Base-by-base conservation (phyloP, 2,888 invertebrate genomes). In the Malthinus seriepunctatus region DNA sequence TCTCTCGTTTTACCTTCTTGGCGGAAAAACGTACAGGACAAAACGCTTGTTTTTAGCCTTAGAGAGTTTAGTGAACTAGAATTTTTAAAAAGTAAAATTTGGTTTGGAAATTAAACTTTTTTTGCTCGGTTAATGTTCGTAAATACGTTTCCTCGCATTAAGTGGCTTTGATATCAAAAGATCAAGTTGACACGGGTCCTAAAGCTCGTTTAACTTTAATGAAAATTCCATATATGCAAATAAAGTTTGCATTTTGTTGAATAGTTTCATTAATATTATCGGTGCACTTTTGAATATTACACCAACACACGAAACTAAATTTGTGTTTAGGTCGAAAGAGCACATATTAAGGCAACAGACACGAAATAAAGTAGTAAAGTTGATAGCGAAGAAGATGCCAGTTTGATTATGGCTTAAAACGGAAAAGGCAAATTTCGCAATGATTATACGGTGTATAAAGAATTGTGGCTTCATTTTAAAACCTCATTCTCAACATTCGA, bases 371-470 rank as follows among this genome's bases (percentile, higher is more conserved):
- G 23, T 23, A 23, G 23, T 23, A 23, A 23, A 23, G 23, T 23
- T 5, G 23, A 23, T 23, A 5, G 23, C 3, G 23, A 23, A 5
- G 23, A 23, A 23, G 23, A 23, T 23, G 23, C 23, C 23, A 5
- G 23, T 23, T 23, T 23, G 23, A 23, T 23, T 23, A 23, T 5
- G 23, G 23, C 23, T 23, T 23, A 23, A 23, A 23, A 23, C 23
- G 23, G 23, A 23, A 23, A 23, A 23, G 23, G 23, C 23, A 23
- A 23, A 23, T 23, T 23, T 42, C 48, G 52, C 51, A 42, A 52
- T 57, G 56, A 57, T 57, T 57, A 57, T 51, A 51, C 52, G 57
- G 57, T 42, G 52, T 57, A 57, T 52, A 23, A 23, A 57, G 51
- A 56, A 56, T 56, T 37, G 51, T 38, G 33, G 51, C 51, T 56